These are phyloP conservation scores for Hesperophylax magnus DNA, from an alignment of 1,140 invertebrate species.

Conservation along the genomic window DNA sequence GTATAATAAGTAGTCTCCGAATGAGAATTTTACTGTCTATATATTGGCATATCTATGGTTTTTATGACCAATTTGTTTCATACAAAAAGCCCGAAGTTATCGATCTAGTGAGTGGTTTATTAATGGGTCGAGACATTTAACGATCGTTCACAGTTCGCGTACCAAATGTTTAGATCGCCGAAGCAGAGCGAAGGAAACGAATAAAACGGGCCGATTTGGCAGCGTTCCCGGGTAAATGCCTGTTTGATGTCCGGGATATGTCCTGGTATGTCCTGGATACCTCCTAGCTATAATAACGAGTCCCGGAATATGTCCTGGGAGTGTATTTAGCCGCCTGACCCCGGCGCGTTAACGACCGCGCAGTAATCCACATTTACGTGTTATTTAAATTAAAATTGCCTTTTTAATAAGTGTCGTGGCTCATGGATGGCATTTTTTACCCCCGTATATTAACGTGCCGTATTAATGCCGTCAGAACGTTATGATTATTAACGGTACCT, in stretches of 20 bases:
- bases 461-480: too few relatives aligned
- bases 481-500: too few relatives aligned
- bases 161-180: background rate
- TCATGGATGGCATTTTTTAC: too few relatives aligned
- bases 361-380: background rate
- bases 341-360: background rate
- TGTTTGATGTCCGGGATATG: background rate
- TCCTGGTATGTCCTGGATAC: background rate
- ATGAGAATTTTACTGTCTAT: too few relatives aligned
- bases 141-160: background rate
- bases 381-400: constrained; percentile 34
- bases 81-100: too few relatives aligned
- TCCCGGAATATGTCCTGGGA: constrained; percentile 8
- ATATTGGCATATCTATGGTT: too few relatives aligned
- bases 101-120: too few relatives aligned
- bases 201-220: constrained; percentile 21
- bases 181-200: background rate
- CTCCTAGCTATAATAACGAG: background rate
- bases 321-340: constrained; percentile 15
- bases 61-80: too few relatives aligned
- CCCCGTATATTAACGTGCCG: too few relatives aligned
- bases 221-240: background rate
- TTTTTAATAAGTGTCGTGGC: background rate
- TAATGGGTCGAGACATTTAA: background rate
- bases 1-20: too few relatives aligned